Evolutionary conservation across 2,797 vertebrate species (phyloP), one percentile per base, ranked within the genome.

Genomic region (Momotus momota): DNA sequence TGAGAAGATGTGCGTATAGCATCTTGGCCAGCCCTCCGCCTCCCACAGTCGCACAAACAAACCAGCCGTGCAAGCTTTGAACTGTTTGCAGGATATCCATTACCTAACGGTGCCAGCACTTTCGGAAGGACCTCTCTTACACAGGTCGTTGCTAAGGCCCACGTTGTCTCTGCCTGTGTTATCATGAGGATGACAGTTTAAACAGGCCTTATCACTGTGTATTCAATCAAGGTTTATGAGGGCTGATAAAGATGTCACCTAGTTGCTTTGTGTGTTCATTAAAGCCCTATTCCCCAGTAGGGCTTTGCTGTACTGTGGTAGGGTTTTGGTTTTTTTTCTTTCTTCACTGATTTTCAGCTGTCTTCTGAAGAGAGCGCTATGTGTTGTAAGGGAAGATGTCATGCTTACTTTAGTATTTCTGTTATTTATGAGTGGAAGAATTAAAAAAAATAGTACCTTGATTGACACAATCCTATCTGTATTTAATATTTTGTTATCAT

Each of bases 171-270:
- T 97, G 94, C 96, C 91, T 52, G 96, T 98, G 98, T 99, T 99
- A 99, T 99, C 98, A 62, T 97, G 98, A 98, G 98, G 98, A 99
- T 98, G 98, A 98, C 98, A 99, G 99, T 99, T 99, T 99, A 99
- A 99, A 99, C 98, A 99, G 98, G 97, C 98, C 99, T 99, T 99
- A 99, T 99, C 99, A 94, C 98, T 99, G 98, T 99, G 98, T 98
- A 98, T 98, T 99, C 99, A 99, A 99, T 99, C 99, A 99, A 98
- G 98, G 98, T 99, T 99, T 99, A 99, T 99, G 99, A 99, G 99
- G 98, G 97, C 99, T 99, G 99, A 99, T 99, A 99, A 99, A 98
- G 99, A 99, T 98, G 98, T 98, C 98, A 98, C 98, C 97, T 97
- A 92, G 95, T 96, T 98, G 98, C 98, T 97, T 92, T 94, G 96